A percentile compares a stretch with the other conserved stretches of the same genome.
phyloP scores from a whole-genome alignment of 2,888 invertebrate genomes.

The Oligia latruncula region DNA sequence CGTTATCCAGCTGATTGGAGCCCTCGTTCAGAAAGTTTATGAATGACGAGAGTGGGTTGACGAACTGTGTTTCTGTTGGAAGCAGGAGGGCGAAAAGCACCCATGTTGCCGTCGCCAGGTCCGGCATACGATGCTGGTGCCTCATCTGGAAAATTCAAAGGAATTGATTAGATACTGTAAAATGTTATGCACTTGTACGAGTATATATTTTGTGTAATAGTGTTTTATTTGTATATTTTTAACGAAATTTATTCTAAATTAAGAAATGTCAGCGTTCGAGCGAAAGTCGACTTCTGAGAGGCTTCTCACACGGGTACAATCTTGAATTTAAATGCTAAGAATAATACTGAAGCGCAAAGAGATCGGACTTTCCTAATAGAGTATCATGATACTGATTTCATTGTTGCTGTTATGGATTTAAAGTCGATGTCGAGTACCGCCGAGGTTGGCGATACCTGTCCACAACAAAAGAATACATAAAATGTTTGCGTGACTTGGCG shows the following conservation, averaged over 20 bases:
- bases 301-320: not conserved
- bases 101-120: constrained; percentile 74
- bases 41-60: constrained; percentile 86
- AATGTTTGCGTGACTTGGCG: constrained; percentile 63
- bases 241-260: not conserved
- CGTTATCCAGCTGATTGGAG: constrained; percentile 84
- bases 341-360: constrained; percentile 23
- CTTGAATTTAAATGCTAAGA: constrained; percentile 14
- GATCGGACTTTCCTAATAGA: constrained; percentile 33
- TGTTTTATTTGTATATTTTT: not conserved
- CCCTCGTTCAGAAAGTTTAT: constrained; percentile 90
- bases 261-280: not conserved
- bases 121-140: constrained; percentile 72
- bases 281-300: not conserved
- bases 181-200: not conserved
- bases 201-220: not conserved
- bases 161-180: not conserved
- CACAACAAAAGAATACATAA: constrained; percentile 63
- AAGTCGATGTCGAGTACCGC: constrained; percentile 45
- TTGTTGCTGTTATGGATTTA: constrained; percentile 50
- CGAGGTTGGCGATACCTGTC: constrained; percentile 52
- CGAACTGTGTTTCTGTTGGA: constrained; percentile 75
- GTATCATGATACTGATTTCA: constrained; percentile 29
- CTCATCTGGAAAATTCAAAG: constrained; percentile 81
- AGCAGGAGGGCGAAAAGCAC: constrained; percentile 73